Evolutionary conservation across 2,113 vertebrate genomes (phyloP), one percentile per base, ranked within the genome.

Genomic region (Oostethus manadensis): DNA sequence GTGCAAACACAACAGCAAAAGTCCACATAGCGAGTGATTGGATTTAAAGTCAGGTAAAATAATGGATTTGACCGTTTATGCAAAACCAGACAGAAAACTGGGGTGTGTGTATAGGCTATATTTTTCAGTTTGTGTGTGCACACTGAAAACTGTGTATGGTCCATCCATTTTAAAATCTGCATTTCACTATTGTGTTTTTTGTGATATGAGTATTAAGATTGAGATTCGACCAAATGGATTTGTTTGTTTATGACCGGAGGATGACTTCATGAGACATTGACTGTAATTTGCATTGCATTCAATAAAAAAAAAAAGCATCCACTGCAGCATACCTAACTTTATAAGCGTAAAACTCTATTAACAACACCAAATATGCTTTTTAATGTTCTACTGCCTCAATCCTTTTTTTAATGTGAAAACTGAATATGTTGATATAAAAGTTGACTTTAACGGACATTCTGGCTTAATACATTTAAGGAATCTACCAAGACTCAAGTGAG

Each of bases 21-120:
- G 59, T 62, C 51, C 55, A 64, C 67, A 60, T 3, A 45, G 58
- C 53, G 48, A 38, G 64, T 78, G 79, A 82, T 74, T 86, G 80
- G 79, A 79, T 84, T 84, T 78, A 38, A 73, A 51, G 49, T 47
- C 49, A 70, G 59, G 49, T 48, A 40, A 74, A 66, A 71, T 71
- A 60, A 77, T 79, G 64, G 42, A 65, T 55, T 21, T 63, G 58
- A 49, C 51, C 56, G 18, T 60, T 33, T 48, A 50, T 55, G 22
- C 20, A 60, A 53, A 65, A 49, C 35, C 58, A 22, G 61, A 73
- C 64, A 16, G 47, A 44, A 70, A 71, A 61, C 14, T 45, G 46
- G 64, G 33, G 47, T 51, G 55, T 60, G 59, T 51, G 38, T 22
- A 46, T 65, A n/a, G n/a, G n/a, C n/a, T n/a, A 53, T 49, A 49